phyloP scores from a whole-genome alignment of 2,797 vertebrate genomes.

The Phoxinus dragarum region DNA sequence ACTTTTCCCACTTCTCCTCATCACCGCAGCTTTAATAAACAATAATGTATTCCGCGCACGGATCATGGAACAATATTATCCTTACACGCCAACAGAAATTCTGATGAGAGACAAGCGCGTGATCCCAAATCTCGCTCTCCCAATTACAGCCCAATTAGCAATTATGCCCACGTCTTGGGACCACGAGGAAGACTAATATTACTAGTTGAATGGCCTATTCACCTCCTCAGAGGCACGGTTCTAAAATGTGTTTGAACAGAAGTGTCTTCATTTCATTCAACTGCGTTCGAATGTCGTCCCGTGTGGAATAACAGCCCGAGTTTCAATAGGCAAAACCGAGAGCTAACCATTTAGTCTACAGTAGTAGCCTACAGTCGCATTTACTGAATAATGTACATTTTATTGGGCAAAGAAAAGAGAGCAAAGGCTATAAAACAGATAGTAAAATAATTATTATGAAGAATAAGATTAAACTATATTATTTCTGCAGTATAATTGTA shows the following conservation, averaged over 20 bases:
- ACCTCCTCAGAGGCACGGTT: slow-evolving; percentile 56
- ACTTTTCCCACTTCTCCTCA: slow-evolving; percentile 75
- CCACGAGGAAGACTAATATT: slow-evolving; percentile 69
- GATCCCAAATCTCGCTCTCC: slow-evolving; percentile 79
- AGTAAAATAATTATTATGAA: neutral
- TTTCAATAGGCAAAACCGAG: neutral
- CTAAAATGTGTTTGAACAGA: slow-evolving; percentile 42
- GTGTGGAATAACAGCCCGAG: slow-evolving; percentile 2
- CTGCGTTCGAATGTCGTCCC: neutral
- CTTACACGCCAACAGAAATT: slow-evolving; percentile 74
- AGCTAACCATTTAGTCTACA: neutral
- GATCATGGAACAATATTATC: slow-evolving; percentile 87
- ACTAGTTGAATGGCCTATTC: slow-evolving; percentile 65
- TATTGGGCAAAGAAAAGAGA: neutral
- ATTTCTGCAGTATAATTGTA: neutral
- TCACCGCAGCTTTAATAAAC: slow-evolving; percentile 80
- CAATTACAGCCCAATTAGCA: slow-evolving; percentile 83
- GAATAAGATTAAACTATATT: no score
- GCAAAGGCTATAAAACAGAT: neutral
- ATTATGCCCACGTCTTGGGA: slow-evolving; percentile 71
- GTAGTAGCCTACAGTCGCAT: neutral
- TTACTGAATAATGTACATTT: neutral
- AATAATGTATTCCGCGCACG: slow-evolving; percentile 87
- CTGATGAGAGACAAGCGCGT: slow-evolving; percentile 76
- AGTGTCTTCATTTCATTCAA: slow-evolving; percentile 40